Evolutionary conservation across 2,888 invertebrate genomes (phyloP), one percentile per base, ranked within the genome.

Genomic region (Bruchidius siliquastri): DNA sequence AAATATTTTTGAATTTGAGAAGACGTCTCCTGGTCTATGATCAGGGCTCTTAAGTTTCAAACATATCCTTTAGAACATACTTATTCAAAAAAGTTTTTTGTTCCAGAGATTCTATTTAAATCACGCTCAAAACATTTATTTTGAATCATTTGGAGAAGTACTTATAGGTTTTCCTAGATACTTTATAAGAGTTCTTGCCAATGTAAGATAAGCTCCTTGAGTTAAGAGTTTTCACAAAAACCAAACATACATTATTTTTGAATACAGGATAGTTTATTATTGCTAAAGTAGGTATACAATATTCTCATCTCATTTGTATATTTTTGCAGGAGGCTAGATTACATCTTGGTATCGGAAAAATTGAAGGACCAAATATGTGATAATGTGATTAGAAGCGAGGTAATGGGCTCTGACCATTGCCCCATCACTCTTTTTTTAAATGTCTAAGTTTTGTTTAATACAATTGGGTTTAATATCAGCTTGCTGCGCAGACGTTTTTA

Each of bases 341-440:
- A 99, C 86, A 98, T 96, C 85, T 89, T 99, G 72, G 88, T 96
- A 10, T 98, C 98, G 0, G 90, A 97, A 81, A 89, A 94, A 72
- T 88, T 98, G 22, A 84, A 92, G 79, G 88, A 92, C 0, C 90
- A 93, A 66, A 86, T 99, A 68, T 96, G 96, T 83, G 98, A 98
- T 86, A 94, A 90, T 83, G 88, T 93, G 22, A 96, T 98, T 79
- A 90, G 96, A 71, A 90, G 90, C 73, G 88, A 93, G 78, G 93
- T 98, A 3, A 91, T 90, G 84, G 99, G 99, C 67, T 98, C 97
- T 84, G 99, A 99, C 86, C 99, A 99, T 87, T 99, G 98, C 84
- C 99, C 99, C 0, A 90, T 98, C 79, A 90, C 94, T 67, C 88
- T 97, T 70, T 93, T 93, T 83, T 83, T 95, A 72, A 90, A 92